Conservation (phyloP, 2,113 vertebrate genomes). For the Cathartes aura region DNA sequence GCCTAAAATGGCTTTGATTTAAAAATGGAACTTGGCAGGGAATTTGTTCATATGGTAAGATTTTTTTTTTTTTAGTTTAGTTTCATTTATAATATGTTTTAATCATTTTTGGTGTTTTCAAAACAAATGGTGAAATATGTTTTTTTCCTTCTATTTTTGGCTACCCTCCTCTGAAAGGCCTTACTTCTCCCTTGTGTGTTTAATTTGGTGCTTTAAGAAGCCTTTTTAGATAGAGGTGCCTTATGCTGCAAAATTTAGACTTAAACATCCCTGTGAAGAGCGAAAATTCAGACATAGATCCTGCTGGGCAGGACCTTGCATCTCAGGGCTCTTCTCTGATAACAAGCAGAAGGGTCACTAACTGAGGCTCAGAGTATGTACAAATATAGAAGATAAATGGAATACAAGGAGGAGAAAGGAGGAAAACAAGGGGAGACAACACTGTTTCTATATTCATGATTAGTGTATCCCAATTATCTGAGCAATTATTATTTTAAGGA, state of each 20-base stretch:
- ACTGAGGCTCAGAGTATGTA: background rate
- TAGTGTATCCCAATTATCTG: background rate
- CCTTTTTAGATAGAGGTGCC: conserved; percentile 6
- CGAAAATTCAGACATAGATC: background rate
- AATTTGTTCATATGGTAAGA: conserved; percentile 78
- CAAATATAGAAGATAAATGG: background rate
- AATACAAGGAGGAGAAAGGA: background rate
- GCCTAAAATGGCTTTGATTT: conserved; percentile 76
- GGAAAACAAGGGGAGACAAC: background rate
- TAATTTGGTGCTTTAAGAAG: conserved; percentile 46
- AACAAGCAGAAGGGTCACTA: background rate
- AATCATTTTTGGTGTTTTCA: conserved; percentile 79
- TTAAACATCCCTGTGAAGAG: background rate
- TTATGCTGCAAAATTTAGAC: conserved; percentile 10
- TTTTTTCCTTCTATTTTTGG: conserved; percentile 72
- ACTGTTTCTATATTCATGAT: background rate
- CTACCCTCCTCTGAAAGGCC: conserved; percentile 66
- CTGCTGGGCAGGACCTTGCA: background rate
- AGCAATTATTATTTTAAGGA: background rate
- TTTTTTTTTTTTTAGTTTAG: conserved; percentile 44
- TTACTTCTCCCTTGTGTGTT: conserved; percentile 42
- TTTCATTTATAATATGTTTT: conserved; percentile 79
- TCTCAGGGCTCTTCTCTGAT: background rate
- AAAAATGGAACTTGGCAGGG: conserved; percentile 80
- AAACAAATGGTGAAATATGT: conserved; percentile 79